These are phyloP conservation scores for Adelosebastes latens DNA, from an alignment of 2,797 vertebrate genomes.

Conservation along the genomic window DNA sequence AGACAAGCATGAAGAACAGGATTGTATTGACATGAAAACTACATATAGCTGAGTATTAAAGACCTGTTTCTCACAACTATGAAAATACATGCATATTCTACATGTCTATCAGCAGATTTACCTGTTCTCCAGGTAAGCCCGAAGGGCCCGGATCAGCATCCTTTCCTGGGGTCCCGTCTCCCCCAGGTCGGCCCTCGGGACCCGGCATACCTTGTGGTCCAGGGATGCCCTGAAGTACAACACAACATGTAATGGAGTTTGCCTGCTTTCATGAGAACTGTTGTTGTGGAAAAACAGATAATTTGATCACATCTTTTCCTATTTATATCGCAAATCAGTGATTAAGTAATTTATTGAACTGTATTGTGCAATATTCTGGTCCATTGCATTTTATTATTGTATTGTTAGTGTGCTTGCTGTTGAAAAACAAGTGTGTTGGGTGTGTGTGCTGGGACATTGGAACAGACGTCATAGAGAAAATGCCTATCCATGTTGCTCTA, in stretches of 20 bases:
- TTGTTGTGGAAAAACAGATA: background rate
- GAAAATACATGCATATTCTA: background rate
- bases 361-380: background rate
- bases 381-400: background rate
- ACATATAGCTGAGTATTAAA: background rate
- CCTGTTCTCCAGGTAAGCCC: constrained; percentile 78
- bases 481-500: background rate
- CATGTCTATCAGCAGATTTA: constrained; percentile 22
- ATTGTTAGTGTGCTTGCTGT: background rate
- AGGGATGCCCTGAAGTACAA: constrained; percentile 66
- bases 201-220: constrained; percentile 79
- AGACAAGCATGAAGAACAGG: background rate
- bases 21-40: background rate
- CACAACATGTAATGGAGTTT: background rate
- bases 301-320: background rate
- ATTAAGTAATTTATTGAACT: background rate
- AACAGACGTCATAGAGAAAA: background rate
- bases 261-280: background rate
- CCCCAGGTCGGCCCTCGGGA: constrained; percentile 76
- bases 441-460: background rate
- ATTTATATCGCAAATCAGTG: background rate
- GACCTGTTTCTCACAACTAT: background rate
- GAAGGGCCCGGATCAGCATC: constrained; percentile 44
- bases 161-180: constrained; percentile 69
- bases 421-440: background rate